Conservation (phyloP, 2,888 invertebrate genomes). For the Lasioglossum zephyrum region DNA sequence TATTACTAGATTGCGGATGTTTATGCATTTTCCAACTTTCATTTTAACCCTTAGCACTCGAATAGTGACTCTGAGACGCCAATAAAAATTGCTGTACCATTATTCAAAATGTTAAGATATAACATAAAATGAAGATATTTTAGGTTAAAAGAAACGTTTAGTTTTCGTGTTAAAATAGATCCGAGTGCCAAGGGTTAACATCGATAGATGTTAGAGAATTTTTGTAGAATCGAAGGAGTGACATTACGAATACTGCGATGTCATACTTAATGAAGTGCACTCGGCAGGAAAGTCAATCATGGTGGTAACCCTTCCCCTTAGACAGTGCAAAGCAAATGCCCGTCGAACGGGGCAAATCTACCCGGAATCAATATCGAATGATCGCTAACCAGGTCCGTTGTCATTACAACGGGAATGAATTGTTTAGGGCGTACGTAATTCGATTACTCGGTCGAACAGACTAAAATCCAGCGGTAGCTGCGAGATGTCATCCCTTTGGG, state of each 20-base stretch:
- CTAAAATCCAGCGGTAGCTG: slow-evolving; percentile 27
- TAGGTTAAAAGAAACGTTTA: too few relatives aligned
- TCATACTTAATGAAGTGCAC: not conserved
- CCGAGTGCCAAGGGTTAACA: too few relatives aligned
- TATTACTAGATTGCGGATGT: too few relatives aligned
- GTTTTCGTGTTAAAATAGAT: too few relatives aligned
- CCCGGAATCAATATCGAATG: not conserved
- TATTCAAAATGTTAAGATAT: too few relatives aligned
- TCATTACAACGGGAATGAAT: slow-evolving; percentile 27
- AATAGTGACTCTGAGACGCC: too few relatives aligned
- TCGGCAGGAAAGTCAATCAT: not conserved
- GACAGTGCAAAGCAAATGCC: not conserved
- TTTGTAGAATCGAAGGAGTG: too few relatives aligned
- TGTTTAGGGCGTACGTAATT: slow-evolving; percentile 34
- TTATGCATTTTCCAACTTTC: too few relatives aligned
- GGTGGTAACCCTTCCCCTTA: not conserved
- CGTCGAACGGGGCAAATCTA: not conserved
- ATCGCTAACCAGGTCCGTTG: not conserved
- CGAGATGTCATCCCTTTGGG: slow-evolving; percentile 37
- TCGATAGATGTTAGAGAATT: too few relatives aligned
- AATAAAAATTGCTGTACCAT: too few relatives aligned
- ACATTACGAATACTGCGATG: not conserved
- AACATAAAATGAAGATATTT: too few relatives aligned
- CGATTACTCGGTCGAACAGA: slow-evolving; percentile 28
- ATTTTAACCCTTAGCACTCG: too few relatives aligned